Conservation (phyloP, 2,797 vertebrate genomes). For the Ispidina picta region DNA sequence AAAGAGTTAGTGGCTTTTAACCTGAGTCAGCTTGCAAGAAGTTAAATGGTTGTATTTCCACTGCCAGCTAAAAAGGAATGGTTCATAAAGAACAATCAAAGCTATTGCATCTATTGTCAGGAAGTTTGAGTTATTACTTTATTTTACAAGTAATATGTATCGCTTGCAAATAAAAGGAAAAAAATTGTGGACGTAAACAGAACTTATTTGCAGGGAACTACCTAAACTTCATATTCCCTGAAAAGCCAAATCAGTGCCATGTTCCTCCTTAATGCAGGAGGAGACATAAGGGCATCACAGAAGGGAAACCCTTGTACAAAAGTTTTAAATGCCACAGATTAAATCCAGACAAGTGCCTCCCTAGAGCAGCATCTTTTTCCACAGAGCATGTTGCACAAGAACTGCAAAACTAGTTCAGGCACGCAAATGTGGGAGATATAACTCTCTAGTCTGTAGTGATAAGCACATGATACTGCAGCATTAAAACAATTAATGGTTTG, state of each 20-base stretch:
- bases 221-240: background rate
- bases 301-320: background rate
- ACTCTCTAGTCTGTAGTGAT: background rate
- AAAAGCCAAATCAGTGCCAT: background rate
- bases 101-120: background rate
- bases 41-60: background rate
- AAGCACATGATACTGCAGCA: background rate
- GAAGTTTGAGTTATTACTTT: background rate
- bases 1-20: background rate
- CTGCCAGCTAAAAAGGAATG: background rate
- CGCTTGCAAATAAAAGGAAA: background rate
- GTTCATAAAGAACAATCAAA: background rate
- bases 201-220: background rate
- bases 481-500: background rate
- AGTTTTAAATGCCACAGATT: background rate
- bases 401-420: background rate
- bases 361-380: background rate
- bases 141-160: background rate
- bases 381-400: rapidly evolving
- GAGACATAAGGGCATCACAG: rapidly evolving
- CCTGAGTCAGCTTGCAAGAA: background rate
- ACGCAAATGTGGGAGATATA: background rate
- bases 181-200: background rate
- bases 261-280: background rate
- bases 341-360: background rate